A percentile compares a stretch with the other conserved stretches of the same genome.
Evolutionary conservation across 2,113 vertebrate species (phyloP).

Genomic region (Martes martes): DNA sequence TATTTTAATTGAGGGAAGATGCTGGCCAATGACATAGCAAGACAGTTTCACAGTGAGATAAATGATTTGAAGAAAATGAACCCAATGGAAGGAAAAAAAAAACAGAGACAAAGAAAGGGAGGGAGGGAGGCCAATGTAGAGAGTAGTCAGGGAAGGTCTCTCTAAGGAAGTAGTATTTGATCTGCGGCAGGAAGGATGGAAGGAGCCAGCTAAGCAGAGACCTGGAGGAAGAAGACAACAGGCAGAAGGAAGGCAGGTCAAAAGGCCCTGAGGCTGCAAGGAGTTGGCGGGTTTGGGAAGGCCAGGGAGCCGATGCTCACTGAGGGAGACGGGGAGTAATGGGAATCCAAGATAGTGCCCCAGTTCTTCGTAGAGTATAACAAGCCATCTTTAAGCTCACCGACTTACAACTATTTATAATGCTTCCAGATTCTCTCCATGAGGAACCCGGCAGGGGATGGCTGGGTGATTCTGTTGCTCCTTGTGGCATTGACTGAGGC

Average conservation of each 20-base stretch:
- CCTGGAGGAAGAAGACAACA: background rate
- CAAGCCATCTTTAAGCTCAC: background rate
- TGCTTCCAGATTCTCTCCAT: background rate
- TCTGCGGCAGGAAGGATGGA: background rate
- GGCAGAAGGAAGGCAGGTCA: background rate
- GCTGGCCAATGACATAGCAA: background rate
- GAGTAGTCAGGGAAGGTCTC: background rate
- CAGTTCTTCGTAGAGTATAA: background rate
- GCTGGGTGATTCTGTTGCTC: background rate
- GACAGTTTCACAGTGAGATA: background rate
- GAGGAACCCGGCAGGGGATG: background rate
- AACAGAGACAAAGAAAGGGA: background rate
- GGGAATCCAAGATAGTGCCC: background rate
- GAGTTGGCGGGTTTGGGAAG: background rate
- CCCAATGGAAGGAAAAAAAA: background rate
- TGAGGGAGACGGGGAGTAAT: accelerated
- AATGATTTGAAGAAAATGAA: background rate
- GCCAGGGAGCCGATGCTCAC: background rate
- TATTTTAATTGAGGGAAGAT: background rate
- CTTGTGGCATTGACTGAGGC: background rate
- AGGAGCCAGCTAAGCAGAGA: background rate
- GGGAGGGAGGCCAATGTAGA: background rate
- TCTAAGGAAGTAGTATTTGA: background rate
- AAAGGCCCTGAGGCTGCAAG: background rate
- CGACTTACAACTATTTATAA: background rate